Evolutionary conservation across 37 sponge, comb jelly and placozoan species (phyloP), one percentile per base, ranked within the genome.

Genomic region (Hexactinellida sp.): DNA sequence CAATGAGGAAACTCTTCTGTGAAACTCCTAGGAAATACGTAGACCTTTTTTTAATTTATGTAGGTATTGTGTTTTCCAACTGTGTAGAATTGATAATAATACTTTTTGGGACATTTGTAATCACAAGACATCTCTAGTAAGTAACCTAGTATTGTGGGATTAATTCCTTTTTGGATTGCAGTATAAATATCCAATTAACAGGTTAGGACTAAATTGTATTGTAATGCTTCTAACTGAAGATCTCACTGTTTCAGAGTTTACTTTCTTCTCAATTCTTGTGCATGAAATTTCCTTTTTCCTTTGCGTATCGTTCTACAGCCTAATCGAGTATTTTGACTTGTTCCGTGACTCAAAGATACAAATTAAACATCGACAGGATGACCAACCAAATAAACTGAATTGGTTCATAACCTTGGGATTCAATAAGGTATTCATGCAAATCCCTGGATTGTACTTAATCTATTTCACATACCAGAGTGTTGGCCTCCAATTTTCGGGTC

Each of bases 301-400:
- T 63, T 63, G 3, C 76, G 76, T 63, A 32, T 25, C 76, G 3
- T 63, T 63, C 76, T 63, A 63, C 30, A 63, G 13, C 13, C 25
- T 63, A n/a, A 85, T 85, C 19, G 86, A 85, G 7, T 41, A 85
- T 82, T 85, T 85, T 38, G 82, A 82, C 3, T 3, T 85, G 9
- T 85, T 41, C 36, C 86, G 83, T 21, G 32, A 38, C 9, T 51
- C 54, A 5, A 85, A 85, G 36, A 85, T 85, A 41, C 86, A 82
- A 41, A 85, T 25, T 82, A 38, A 32, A 7, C 23, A 24, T 16
- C 86, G 52, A 83, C 28, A 9, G 5, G 76, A 85, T 23, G 39
- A 85, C 82, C 86, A 39, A 41, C 54, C 39, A 23, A n/a, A 1
- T 9, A 85, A 85, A 54, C 54, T 54, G 36, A 3, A 41, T 63